A percentile compares a stretch with the other conserved stretches of the same genome.
Conservation (phyloP, 2,888 invertebrate species). For the Phalera bucephala region DNA sequence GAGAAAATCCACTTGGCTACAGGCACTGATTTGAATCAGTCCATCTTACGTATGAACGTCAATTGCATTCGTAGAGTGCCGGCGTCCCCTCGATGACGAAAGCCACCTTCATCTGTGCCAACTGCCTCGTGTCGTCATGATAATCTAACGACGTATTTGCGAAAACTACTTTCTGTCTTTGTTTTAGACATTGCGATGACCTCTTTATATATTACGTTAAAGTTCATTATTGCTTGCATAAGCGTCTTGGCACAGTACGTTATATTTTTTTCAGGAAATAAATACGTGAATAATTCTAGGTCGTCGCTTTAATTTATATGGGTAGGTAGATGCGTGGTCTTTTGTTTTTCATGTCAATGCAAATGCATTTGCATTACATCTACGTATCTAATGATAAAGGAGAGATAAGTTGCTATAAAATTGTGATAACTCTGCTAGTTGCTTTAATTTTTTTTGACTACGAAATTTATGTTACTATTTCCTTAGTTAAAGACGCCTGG, state of each 20-base stretch:
- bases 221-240: slow-evolving; percentile 37
- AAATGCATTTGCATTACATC: no score
- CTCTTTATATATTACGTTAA: slow-evolving; percentile 34
- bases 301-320: slow-evolving; percentile 16
- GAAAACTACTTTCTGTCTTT: slow-evolving; percentile 19
- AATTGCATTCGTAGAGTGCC: slow-evolving; percentile 13
- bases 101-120: slow-evolving; percentile 25
- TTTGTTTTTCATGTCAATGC: no score
- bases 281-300: slow-evolving; percentile 13
- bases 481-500: no score
- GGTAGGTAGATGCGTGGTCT: slow-evolving; percentile 2
- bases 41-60: slow-evolving; percentile 19
- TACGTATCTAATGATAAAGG: no score
- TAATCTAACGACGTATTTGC: slow-evolving; percentile 23
- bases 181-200: slow-evolving; percentile 25
- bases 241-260: slow-evolving; percentile 34
- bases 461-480: no score
- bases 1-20: no score
- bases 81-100: slow-evolving; percentile 19
- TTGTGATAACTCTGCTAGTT: no score
- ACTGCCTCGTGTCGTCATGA: slow-evolving; percentile 25
- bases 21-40: slow-evolving; percentile 10
- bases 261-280: slow-evolving; percentile 26
- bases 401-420: no score
- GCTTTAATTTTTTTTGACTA: no score